Conservation (phyloP, 2,797 vertebrate species). For the Sebastiscus tertius region DNA sequence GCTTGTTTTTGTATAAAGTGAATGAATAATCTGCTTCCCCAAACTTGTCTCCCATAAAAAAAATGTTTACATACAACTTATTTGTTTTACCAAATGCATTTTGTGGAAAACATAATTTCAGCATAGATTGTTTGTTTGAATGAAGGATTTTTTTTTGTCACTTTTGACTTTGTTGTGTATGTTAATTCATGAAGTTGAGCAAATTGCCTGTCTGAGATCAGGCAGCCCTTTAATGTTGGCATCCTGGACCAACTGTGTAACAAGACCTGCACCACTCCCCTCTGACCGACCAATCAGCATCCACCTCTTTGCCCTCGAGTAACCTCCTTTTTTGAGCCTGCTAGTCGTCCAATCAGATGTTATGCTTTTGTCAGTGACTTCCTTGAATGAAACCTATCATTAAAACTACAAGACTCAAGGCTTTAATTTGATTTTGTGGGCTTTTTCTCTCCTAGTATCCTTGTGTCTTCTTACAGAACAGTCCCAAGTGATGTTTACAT, state of each 20-base stretch:
- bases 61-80: no score
- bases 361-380: neutral
- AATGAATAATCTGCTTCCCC: no score
- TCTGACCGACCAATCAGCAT: conserved; percentile 64
- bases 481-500: neutral
- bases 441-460: fast-evolving
- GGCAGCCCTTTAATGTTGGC: neutral
- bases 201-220: neutral
- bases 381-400: neutral
- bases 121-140: no score
- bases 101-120: no score
- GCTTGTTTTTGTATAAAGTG: no score
- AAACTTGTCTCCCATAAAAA: no score
- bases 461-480: neutral
- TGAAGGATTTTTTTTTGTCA: no score
- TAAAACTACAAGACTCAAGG: neutral
- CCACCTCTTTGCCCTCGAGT: conserved; percentile 32
- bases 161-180: neutral
- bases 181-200: neutral
- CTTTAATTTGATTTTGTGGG: neutral
- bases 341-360: conserved; percentile 55
- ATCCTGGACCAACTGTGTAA: neutral
- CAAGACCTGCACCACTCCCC: conserved; percentile 57
- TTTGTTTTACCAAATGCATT: no score
- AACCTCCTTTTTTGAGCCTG: conserved; percentile 15